Base-by-base conservation (phyloP, 2,888 invertebrate species). In the Sarcophaga subvicina region DNA sequence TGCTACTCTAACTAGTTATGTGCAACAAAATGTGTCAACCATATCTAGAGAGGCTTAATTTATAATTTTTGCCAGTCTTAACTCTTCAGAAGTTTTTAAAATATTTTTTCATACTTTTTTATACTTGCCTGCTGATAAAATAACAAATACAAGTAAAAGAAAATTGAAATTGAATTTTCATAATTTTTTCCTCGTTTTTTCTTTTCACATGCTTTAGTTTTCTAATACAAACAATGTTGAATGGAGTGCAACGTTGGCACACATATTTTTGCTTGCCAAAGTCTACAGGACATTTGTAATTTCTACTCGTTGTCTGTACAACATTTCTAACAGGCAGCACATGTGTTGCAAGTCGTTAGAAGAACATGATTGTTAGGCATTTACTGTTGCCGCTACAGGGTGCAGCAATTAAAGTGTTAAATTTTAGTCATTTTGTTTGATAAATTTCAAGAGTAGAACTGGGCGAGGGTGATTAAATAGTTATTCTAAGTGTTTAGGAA, bases 141-240 rank as follows among this genome's bases (percentile, higher is more conserved):
- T 22, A 22, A 49, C 14, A 54, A 4, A 14, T 49, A 54, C 1
- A 54, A 54, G 17, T 14, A 81, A 79, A 70, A 54, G 81, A 84
- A 86, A 86, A 87, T 83, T 83, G 70, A 83, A 86, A 87, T 83
- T 83, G 73, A 83, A 86, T 87, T 84, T 87, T 84, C 67, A 80
- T 80, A 80, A 80, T 71, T 78, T 81, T 14, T 12, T 78, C 22
- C 1, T 22, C 22, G 22, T 22, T 22, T 22, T 22, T 22, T 22
- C 22, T 22, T 1, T 1, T 63, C 37, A 27, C 47, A 70, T 66
- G 17, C 59, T 62, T 60, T 54, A 71, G 60, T 66, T 47, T 47
- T 20, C 59, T 63, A 73, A 72, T 25, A 47, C 59, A 71, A 10
- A 79, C 63, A 72, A 63, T 80, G 47, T 62, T 84, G 60, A 70